Evolutionary conservation across 2,888 invertebrate species (phyloP), one percentile per base, ranked within the genome.

Genomic region (Parnassius apollo): DNA sequence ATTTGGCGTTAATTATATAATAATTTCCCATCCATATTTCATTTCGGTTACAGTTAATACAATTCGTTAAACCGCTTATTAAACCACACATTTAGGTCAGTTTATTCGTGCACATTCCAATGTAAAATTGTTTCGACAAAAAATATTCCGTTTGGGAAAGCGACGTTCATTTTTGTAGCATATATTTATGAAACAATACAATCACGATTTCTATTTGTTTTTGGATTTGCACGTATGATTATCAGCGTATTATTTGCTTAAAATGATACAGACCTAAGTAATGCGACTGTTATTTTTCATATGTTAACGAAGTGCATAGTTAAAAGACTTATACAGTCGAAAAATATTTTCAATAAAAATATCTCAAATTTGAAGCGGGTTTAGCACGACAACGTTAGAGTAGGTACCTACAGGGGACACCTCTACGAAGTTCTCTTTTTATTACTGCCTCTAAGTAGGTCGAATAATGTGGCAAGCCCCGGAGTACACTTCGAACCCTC

Each of bases 401-500:
- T 57, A 79, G 77, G 70, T 71, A 70, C 67, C 74, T 75, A 70
- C 67, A 64, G 71, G 72, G 78, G 85, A 86, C 86, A 88, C 87
- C 86, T 86, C 82, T 69, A 73, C 74, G 50, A 35, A 59, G 59
- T 78, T 76, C 75, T 76, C 80, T 74, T 73, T 70, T 77, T 71
- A 77, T 80, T 76, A 75, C 75, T 76, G 72, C 75, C 81, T 77
- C 81, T 90, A 90, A 91, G 91, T 90, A 90, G 90, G 88, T 85
- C 87, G 91, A 89, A 90, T 90, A 91, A 91, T 87, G 85, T 89
- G 89, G 80, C 84, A 82, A 78, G 82, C 82, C 73, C 76, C 80
- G 72, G 70, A 91, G 91, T 75, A 84, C 83, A 75, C 91, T 91
- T 79, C 73, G 75, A 71, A 72, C 85, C 85, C 86, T 80, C 82